A percentile compares a stretch with the other conserved stretches of the same genome.
These are phyloP conservation scores for Mus spretus DNA, from an alignment of 2,797 vertebrate genomes.

Conservation along the genomic window DNA sequence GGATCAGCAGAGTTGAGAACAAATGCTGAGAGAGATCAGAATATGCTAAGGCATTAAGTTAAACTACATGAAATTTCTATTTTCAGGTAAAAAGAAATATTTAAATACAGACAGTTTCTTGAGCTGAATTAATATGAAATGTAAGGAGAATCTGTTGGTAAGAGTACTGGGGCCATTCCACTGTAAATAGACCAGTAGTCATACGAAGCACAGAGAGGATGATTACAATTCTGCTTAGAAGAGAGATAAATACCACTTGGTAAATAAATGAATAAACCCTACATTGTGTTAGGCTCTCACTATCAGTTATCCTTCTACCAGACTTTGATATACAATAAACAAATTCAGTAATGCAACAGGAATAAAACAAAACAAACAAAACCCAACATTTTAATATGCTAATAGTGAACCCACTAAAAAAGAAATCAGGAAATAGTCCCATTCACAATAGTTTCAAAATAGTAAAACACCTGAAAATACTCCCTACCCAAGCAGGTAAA, in stretches of 20 bases:
- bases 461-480: not conserved
- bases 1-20: not conserved
- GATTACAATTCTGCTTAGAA: not conserved
- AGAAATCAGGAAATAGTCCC: not conserved
- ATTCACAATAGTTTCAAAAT: not conserved
- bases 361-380: not conserved
- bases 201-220: not conserved
- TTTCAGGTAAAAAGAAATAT: not conserved
- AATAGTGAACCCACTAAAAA: not conserved
- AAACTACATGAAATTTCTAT: not conserved
- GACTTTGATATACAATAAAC: not conserved
- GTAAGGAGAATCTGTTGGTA: not conserved
- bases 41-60: not conserved
- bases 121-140: slow-evolving; percentile 5
- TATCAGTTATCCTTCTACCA: not conserved
- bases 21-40: not conserved
- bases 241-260: not conserved
- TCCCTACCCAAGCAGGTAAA: not conserved
- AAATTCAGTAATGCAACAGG: not conserved
- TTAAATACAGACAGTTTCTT: slow-evolving; percentile 11
- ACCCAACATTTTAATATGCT: not conserved
- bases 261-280: not conserved
- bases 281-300: not conserved
- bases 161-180: not conserved
- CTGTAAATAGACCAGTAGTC: not conserved